A percentile compares a stretch with the other conserved stretches of the same genome.
These are phyloP conservation scores for Paralvinella palmiformis DNA, from an alignment of 1,140 invertebrate species.

Conservation along the genomic window DNA sequence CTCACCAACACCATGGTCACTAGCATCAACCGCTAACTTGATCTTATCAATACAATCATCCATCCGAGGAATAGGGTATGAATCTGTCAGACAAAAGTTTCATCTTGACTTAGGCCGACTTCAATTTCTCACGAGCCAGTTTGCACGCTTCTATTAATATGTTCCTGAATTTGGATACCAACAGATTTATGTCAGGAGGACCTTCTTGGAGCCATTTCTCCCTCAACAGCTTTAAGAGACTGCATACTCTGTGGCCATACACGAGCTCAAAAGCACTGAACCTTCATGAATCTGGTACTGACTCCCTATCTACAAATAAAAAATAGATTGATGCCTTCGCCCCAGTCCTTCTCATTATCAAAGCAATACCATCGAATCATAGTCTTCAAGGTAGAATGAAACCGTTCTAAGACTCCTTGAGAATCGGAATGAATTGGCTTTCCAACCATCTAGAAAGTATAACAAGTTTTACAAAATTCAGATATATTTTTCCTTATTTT, in stretches of 20 bases:
- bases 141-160: background rate
- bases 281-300: too few relatives aligned
- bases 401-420: conserved; percentile 14
- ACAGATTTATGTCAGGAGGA: background rate
- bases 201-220: conserved; percentile 16
- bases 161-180: conserved; percentile 4
- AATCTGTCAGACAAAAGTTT: conserved; percentile 12
- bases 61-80: too few relatives aligned
- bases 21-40: too few relatives aligned
- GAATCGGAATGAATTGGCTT: conserved; percentile 22
- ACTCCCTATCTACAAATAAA: too few relatives aligned
- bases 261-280: conserved; percentile 25
- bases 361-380: conserved; percentile 9
- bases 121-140: background rate
- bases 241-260: conserved; percentile 21
- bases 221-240: conserved; percentile 20
- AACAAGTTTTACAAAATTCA: conserved; percentile 21
- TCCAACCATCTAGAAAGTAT: conserved; percentile 24
- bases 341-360: conserved; percentile 11
- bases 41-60: too few relatives aligned
- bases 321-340: conserved; percentile 2
- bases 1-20: too few relatives aligned
- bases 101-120: conserved; percentile 5
- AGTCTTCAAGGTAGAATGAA: conserved; percentile 12
- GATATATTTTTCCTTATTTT: conserved; percentile 13